Evolutionary conservation across 2,888 invertebrate species (phyloP).

Genomic region (Lasius platythorax): DNA sequence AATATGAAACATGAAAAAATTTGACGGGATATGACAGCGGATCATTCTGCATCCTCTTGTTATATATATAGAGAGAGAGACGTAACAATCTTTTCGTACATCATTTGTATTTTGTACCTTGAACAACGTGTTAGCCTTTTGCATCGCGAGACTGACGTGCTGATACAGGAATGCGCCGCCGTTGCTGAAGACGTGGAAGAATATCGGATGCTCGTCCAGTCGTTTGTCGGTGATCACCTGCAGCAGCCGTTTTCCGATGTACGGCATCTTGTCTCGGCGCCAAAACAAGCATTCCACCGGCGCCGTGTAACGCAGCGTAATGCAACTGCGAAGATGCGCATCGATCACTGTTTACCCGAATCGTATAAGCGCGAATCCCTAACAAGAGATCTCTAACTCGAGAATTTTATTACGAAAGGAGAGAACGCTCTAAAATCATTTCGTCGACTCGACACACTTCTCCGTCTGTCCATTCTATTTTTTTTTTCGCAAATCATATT

Average conservation of each 20-base stretch:
- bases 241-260: conserved; percentile 89
- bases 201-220: conserved; percentile 90
- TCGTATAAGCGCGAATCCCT: too few species aligned
- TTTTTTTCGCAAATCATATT: background rate
- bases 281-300: conserved; percentile 90
- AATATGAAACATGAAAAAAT: background rate
- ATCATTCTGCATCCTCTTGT: background rate
- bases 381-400: background rate
- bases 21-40: background rate
- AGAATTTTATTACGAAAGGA: background rate
- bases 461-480: background rate
- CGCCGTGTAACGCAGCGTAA: conserved; percentile 91
- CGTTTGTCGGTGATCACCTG: conserved; percentile 90
- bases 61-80: too few species aligned
- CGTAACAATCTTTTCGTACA: background rate
- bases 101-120: conserved; percentile 82
- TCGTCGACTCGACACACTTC: background rate
- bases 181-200: conserved; percentile 92
- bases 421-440: background rate
- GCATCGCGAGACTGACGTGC: conserved; percentile 89
- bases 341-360: background rate
- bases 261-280: conserved; percentile 88
- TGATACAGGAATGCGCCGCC: conserved; percentile 92
- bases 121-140: conserved; percentile 87
- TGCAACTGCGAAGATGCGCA: conserved; percentile 87